These are phyloP conservation scores for Oreochromis tanganicae DNA, from an alignment of 2,113 vertebrate genomes.

Conservation along the genomic window DNA sequence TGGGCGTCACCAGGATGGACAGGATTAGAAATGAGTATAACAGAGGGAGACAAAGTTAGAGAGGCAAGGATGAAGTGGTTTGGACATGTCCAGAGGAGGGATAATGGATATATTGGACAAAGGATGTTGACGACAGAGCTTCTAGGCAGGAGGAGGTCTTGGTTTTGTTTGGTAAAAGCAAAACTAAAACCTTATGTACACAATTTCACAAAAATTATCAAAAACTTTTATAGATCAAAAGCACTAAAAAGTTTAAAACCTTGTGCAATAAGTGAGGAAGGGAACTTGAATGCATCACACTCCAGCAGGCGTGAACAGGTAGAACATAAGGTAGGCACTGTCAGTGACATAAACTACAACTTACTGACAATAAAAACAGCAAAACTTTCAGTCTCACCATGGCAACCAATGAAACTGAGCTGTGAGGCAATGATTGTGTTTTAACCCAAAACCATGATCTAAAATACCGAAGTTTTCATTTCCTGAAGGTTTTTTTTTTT, in stretches of 20 bases:
- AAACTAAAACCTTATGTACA: background rate
- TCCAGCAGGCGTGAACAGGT: background rate
- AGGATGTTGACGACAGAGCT: background rate
- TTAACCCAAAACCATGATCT: fast-evolving
- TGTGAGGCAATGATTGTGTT: background rate
- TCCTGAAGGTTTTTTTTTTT: background rate
- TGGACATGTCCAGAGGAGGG: background rate
- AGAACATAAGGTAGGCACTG: background rate
- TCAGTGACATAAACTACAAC: too few relatives aligned
- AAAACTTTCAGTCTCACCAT: background rate
- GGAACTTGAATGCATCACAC: background rate
- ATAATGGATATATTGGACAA: fast-evolving
- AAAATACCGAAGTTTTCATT: fast-evolving
- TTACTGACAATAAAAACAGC: too few relatives aligned
- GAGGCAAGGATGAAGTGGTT: background rate
- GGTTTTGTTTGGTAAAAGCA: background rate
- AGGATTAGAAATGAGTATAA: background rate
- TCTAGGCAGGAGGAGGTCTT: background rate
- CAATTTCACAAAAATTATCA: background rate
- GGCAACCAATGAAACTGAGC: background rate
- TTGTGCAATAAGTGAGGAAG: fast-evolving
- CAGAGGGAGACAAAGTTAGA: fast-evolving
- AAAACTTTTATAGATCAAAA: background rate
- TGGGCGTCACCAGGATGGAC: background rate
- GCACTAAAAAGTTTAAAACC: fast-evolving